phyloP scores from a whole-genome alignment of 2,113 vertebrate genomes.

The Nematolebias whitei region DNA sequence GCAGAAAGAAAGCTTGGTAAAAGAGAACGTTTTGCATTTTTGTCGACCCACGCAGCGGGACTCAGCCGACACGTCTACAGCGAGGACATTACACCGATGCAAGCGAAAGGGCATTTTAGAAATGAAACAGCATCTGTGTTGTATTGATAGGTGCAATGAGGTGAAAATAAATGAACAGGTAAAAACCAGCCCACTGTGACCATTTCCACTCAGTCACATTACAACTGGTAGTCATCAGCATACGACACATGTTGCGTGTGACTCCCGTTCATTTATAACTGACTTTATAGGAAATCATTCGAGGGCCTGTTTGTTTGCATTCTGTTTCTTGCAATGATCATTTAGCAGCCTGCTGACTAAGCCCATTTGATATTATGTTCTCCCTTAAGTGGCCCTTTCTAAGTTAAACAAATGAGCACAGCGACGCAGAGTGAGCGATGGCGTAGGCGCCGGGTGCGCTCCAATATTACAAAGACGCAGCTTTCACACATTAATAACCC shows the following conservation, averaged over 20 bases:
- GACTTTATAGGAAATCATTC: conserved; percentile 66
- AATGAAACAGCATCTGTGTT: not conserved
- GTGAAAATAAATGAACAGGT: conserved; percentile 24
- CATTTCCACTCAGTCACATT: conserved; percentile 28
- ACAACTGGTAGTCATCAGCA: conserved; percentile 30
- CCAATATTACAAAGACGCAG: conserved; percentile 20
- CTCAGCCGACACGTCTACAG: conserved; percentile 7
- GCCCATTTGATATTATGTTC: conserved; percentile 30
- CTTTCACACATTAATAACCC: conserved; percentile 28
- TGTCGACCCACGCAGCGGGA: too few species aligned
- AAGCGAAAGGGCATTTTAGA: conserved; percentile 16
- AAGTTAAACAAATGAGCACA: conserved; percentile 44
- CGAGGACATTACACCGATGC: conserved; percentile 7
- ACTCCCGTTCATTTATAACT: conserved; percentile 33
- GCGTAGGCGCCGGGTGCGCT: not conserved
- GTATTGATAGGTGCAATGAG: conserved; percentile 24
- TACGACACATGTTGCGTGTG: conserved; percentile 28
- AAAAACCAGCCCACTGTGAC: conserved; percentile 24
- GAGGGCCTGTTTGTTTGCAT: conserved; percentile 51
- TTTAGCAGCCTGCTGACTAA: conserved; percentile 58
- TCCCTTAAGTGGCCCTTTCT: conserved; percentile 43
- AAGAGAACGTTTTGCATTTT: too few species aligned
- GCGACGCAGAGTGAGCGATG: conserved; percentile 2
- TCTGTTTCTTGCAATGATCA: conserved; percentile 44
- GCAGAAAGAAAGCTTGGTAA: not conserved